phyloP scores from a whole-genome alignment of 2,888 invertebrate genomes.

The Agrotis ipsilon region DNA sequence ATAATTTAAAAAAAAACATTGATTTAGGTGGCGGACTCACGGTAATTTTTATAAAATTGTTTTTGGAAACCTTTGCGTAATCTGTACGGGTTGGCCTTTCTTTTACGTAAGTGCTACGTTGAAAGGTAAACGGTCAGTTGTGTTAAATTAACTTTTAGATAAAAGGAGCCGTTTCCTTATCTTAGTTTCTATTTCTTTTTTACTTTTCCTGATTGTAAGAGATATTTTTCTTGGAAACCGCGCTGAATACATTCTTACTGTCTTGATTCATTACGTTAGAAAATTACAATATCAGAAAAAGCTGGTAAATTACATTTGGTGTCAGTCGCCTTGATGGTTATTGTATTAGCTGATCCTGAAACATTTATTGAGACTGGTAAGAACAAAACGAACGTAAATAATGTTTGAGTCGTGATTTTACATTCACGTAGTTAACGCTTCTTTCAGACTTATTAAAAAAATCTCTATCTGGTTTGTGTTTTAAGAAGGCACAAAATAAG shows the following conservation, averaged over 20 bases:
- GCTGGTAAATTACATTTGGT: accelerated
- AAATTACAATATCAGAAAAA: not conserved
- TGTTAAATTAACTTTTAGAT: slow-evolving; percentile 13
- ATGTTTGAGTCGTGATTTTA: not conserved
- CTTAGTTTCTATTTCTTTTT: not conserved
- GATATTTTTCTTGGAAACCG: slow-evolving; percentile 1
- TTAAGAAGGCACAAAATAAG: not conserved
- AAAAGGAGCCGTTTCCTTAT: slow-evolving; percentile 7
- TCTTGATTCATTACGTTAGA: not conserved
- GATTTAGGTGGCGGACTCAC: slow-evolving; percentile 16
- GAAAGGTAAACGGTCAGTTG: slow-evolving; percentile 37
- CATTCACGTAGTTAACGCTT: not conserved
- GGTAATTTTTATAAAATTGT: slow-evolving; percentile 25
- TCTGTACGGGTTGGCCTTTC: slow-evolving; percentile 15
- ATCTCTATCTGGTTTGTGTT: not conserved
- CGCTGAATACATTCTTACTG: not conserved
- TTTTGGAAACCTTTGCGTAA: slow-evolving; percentile 23
- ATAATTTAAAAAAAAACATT: slow-evolving; percentile 37
- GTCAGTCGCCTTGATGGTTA: not conserved
- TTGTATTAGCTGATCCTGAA: not conserved
- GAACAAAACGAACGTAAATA: too few relatives aligned
- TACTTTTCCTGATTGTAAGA: not conserved
- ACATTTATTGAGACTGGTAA: not conserved
- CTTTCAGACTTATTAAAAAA: not conserved
- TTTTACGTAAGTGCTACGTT: slow-evolving; percentile 32